Base-by-base conservation (phyloP, 1,140 invertebrate species). In the Drosophila ohnishii region DNA sequence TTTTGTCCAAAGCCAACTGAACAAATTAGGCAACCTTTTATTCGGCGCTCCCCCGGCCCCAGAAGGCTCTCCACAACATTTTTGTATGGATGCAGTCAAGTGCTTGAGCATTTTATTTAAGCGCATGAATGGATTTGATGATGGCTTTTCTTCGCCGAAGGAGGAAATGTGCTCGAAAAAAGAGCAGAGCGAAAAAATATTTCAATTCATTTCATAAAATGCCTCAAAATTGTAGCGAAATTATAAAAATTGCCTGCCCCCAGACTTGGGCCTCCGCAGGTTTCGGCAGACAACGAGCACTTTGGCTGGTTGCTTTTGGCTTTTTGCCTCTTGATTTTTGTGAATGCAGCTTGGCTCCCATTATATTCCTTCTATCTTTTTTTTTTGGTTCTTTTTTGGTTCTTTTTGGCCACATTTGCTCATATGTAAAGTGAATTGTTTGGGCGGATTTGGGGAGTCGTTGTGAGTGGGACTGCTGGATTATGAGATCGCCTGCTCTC, bases 21-120 rank as follows among this genome's bases (percentile, higher is more conserved):
- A 74, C 84, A 87, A 87, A 87, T 87, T 88, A 88, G 74, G 78
- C 84, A 80, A 65, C 45, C 80, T 79, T 83, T 79, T 83, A 72
- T 79, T 74, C 44, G 61, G 39, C 39, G 4, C 30, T 45, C 58
- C n/a, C 40, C 40, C 39, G n/a, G n/a, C 4, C 47, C n/a, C 35
- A 25, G 58, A 32, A 59, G 64, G 48, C 32, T 30, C 48, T 61
- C 66, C 63, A 42, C 64, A 87, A 55, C 63, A 81, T 78, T 80
- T 90, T 78, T 86, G 70, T 81, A 89, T 90, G 89, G 89, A 90
- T 89, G 89, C 89, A 90, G 89, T 90, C 89, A 90, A 90, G 89
- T 90, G 89, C 85, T 90, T 78, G 89, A 90, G 89, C 89, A 90
- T 90, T 90, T 90, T 90, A 90, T 90, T 90, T 90, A 90, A 90